Percentiles rank a stretch among this genome's conserved stretches.
phyloP scores from a whole-genome alignment of 1,140 invertebrate species.

The Ridgeia piscesae region DNA sequence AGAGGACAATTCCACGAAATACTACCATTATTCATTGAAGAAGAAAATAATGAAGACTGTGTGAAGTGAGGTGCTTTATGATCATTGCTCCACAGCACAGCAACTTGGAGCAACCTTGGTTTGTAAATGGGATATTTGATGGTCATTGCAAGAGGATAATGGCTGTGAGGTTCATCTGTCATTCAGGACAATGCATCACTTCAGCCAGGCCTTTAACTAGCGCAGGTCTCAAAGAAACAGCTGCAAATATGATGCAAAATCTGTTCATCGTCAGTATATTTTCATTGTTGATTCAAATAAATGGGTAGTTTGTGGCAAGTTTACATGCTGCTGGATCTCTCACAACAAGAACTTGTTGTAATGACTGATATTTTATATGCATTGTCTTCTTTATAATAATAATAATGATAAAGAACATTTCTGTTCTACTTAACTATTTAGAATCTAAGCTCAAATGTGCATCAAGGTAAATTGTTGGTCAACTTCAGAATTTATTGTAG shows the following conservation, averaged over 20 bases:
- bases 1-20: not conserved
- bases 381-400: no score
- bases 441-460: no score
- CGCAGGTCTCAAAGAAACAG: not conserved
- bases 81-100: not conserved
- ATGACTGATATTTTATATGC: no score
- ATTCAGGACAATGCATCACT: not conserved
- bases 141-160: not conserved
- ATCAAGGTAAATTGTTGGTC: no score
- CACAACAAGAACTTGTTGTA: no score
- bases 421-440: no score
- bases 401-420: no score
- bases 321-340: not conserved
- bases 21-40: not conserved
- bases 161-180: not conserved
- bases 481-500: no score
- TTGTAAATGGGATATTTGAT: not conserved
- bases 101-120: not conserved
- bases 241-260: not conserved
- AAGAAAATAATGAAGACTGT: constrained; percentile 1
- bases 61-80: not conserved
- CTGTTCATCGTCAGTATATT: not conserved
- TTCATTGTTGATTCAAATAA: not conserved
- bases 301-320: not conserved
- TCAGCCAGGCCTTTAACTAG: not conserved